Percentiles rank a stretch among this genome's conserved stretches.
phyloP scores from a whole-genome alignment of 2,888 invertebrate species.

The Netelia melanura region DNA sequence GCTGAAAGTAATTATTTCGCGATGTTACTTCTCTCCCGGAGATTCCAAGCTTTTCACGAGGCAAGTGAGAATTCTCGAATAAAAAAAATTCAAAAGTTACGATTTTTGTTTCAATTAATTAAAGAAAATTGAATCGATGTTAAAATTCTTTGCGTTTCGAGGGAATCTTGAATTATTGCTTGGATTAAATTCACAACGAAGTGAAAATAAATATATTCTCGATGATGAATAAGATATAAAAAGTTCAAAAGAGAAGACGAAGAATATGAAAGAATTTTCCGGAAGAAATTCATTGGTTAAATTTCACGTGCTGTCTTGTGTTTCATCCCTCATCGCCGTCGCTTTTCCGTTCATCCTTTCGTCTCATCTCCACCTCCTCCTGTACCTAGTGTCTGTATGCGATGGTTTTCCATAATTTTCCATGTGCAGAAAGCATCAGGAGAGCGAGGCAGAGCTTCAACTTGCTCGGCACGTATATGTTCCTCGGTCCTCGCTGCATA shows the following conservation, averaged over 20 bases:
- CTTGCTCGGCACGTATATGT: conserved; percentile 39
- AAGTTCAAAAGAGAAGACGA: neutral
- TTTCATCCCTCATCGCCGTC: neutral
- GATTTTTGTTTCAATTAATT: too few species aligned
- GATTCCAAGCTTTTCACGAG: neutral
- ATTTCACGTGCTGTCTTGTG: neutral
- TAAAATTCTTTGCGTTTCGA: too few species aligned
- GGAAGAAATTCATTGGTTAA: conserved; percentile 7
- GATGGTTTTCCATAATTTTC: conserved; percentile 57
- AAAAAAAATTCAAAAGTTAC: neutral
- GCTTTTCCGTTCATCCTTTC: neutral
- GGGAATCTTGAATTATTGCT: too few species aligned
- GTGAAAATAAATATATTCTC: neutral
- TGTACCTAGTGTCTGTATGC: neutral
- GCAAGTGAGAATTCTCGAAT: neutral
- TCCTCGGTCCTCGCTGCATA: conserved; percentile 50
- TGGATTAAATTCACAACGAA: too few species aligned
- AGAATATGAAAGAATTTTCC: neutral
- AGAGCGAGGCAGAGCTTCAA: conserved; percentile 25
- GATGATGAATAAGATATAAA: neutral
- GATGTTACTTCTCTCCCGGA: neutral
- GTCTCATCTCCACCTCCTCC: neutral
- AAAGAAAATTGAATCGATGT: too few species aligned
- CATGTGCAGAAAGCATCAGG: conserved; percentile 44
- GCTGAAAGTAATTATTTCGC: conserved; percentile 8